Evolutionary conservation across 2,888 invertebrate genomes (phyloP).

Genomic region (Liposcelis brunnea): DNA sequence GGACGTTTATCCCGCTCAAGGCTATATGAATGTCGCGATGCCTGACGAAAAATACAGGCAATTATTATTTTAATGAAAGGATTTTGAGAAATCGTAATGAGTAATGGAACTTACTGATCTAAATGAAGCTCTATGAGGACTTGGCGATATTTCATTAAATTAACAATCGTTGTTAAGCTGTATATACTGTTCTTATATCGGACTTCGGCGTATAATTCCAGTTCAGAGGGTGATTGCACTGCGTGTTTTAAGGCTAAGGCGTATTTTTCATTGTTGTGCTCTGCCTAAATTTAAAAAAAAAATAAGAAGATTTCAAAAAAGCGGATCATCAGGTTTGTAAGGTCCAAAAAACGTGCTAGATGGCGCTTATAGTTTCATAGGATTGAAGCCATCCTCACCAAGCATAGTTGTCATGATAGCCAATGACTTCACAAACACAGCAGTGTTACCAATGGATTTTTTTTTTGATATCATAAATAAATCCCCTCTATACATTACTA

Average conservation of each 20-base stretch:
- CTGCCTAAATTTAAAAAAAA: conserved; percentile 28
- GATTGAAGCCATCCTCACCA: too few relatives aligned
- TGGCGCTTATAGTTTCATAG: too few relatives aligned
- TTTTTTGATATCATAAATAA: too few relatives aligned
- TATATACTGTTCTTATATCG: conserved; percentile 50
- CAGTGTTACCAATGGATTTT: too few relatives aligned
- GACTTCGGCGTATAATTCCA: conserved; percentile 45
- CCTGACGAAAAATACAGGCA: conserved; percentile 25
- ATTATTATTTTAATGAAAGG: not conserved
- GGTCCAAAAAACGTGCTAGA: not conserved
- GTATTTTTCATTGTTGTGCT: conserved; percentile 48
- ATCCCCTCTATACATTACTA: too few relatives aligned
- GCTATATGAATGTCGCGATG: conserved; percentile 56
- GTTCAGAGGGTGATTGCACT: conserved; percentile 37
- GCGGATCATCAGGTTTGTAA: conserved; percentile 12
- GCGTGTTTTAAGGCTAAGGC: conserved; percentile 45
- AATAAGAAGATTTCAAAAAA: conserved; percentile 14
- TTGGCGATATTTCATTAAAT: conserved; percentile 45
- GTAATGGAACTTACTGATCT: conserved; percentile 57
- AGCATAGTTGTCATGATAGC: too few relatives aligned
- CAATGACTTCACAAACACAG: too few relatives aligned
- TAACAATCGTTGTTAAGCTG: conserved; percentile 43
- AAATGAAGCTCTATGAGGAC: conserved; percentile 55
- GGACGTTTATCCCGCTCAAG: conserved; percentile 40
- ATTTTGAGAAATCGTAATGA: not conserved